phyloP scores from a whole-genome alignment of 2,113 vertebrate genomes.

The Takifugu flavidus region DNA sequence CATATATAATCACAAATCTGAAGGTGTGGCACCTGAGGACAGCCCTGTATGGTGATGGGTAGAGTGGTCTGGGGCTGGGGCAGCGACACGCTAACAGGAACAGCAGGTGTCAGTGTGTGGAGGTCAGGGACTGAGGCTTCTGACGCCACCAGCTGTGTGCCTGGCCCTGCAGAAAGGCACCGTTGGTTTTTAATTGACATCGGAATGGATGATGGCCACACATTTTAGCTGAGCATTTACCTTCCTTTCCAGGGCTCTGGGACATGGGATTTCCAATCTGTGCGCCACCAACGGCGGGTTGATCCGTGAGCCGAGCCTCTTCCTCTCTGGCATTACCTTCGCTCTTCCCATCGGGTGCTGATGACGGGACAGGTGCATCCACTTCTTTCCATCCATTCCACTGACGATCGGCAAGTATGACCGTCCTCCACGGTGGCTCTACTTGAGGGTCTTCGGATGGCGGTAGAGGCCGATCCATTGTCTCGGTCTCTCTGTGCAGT shows the following conservation, averaged over 20 bases:
- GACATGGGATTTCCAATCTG: constrained; percentile 37
- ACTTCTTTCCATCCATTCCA: too few species aligned
- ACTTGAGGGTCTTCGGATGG: too few species aligned
- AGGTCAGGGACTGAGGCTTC: constrained; percentile 49
- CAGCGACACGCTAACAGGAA: constrained; percentile 64
- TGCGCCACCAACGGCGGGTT: constrained; percentile 18
- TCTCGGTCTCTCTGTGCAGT: too few species aligned
- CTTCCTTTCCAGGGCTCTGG: constrained; percentile 40
- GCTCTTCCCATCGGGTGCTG: constrained; percentile 69
- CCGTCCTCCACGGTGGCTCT: too few species aligned
- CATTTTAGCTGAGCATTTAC: constrained; percentile 35
- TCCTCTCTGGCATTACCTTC: constrained; percentile 70
- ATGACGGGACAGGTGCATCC: constrained; percentile 64
- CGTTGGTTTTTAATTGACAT: constrained; percentile 12
- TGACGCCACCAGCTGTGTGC: constrained; percentile 55
- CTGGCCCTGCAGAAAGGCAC: constrained; percentile 46
- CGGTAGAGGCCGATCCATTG: too few species aligned
- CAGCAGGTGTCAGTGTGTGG: constrained; percentile 59
- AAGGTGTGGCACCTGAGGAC: constrained; percentile 70
- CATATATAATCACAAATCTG: background rate
- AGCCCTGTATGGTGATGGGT: constrained; percentile 75
- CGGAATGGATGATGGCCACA: background rate
- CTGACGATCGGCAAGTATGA: too few species aligned
- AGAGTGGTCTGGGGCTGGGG: constrained; percentile 67
- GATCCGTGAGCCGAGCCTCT: constrained; percentile 33